Evolutionary conservation across 2,888 invertebrate species (phyloP).

Genomic region (Timandra comae): DNA sequence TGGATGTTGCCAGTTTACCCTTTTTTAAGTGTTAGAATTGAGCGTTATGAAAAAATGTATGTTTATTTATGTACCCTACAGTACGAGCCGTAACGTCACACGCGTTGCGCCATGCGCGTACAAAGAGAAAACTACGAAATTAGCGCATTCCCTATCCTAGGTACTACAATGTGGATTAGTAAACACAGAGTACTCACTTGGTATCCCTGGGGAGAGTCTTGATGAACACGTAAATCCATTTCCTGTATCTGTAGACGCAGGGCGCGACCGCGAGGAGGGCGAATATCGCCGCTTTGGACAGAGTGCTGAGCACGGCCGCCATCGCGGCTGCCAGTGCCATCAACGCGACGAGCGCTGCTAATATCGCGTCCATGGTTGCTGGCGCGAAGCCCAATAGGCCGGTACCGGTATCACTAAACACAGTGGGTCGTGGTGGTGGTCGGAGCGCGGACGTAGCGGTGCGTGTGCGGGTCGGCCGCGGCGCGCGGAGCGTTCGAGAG

Average conservation of each 20-base stretch:
- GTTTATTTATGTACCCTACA: no score
- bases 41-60: no score
- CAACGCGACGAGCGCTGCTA: constrained; percentile 69
- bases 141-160: no score
- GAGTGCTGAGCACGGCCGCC: constrained; percentile 77
- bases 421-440: no score
- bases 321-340: constrained; percentile 74
- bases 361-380: constrained; percentile 68
- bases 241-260: constrained; percentile 74
- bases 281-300: constrained; percentile 85
- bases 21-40: no score
- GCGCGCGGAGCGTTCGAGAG: constrained; percentile 21
- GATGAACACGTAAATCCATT: constrained; percentile 77
- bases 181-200: constrained; percentile 71
- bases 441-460: constrained; percentile 29
- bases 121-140: no score
- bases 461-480: constrained; percentile 22
- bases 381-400: constrained; percentile 66
- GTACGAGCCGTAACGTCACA: no score
- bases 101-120: no score
- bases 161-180: not conserved
- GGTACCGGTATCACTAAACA: constrained; percentile 30
- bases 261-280: constrained; percentile 74
- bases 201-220: constrained; percentile 81
- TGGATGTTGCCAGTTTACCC: no score